Percentiles rank a stretch among this genome's conserved stretches.
Evolutionary conservation across 2,113 vertebrate species (phyloP).

Genomic region (Ammodytes marinus): DNA sequence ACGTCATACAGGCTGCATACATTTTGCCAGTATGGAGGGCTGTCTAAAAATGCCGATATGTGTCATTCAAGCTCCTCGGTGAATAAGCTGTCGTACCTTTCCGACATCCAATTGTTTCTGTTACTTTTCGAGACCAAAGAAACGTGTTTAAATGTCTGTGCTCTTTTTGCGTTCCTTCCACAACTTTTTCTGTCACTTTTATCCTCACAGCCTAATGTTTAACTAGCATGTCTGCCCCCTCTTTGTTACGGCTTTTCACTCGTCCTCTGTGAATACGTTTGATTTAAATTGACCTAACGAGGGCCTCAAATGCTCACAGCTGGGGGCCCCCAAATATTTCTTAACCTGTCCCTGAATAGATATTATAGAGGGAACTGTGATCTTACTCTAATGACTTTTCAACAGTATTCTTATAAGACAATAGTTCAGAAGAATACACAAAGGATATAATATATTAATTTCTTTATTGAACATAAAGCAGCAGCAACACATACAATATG

Average conservation of each 20-base stretch:
- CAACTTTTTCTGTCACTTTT: background rate
- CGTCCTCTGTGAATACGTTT: background rate
- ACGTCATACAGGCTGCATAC: too few relatives aligned
- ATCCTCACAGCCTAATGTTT: too few relatives aligned
- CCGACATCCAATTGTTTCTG: background rate
- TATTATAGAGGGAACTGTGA: background rate
- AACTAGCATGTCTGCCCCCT: too few relatives aligned
- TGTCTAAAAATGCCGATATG: background rate
- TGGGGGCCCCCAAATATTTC: background rate
- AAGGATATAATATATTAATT: background rate
- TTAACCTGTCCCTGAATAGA: background rate
- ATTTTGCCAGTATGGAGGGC: background rate
- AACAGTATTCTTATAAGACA: background rate
- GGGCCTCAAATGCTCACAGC: background rate
- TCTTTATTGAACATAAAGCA: conserved; percentile 52
- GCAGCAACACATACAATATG: conserved; percentile 20
- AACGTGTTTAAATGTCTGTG: background rate
- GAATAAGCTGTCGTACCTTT: background rate
- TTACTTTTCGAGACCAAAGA: background rate
- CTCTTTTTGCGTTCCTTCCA: background rate
- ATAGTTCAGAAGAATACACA: background rate
- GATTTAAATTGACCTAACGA: background rate
- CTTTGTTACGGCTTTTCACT: background rate
- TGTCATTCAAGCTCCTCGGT: background rate
- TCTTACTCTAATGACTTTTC: background rate